Base-by-base conservation (phyloP, 1,140 invertebrate genomes). In the Lethocerus indicus region DNA sequence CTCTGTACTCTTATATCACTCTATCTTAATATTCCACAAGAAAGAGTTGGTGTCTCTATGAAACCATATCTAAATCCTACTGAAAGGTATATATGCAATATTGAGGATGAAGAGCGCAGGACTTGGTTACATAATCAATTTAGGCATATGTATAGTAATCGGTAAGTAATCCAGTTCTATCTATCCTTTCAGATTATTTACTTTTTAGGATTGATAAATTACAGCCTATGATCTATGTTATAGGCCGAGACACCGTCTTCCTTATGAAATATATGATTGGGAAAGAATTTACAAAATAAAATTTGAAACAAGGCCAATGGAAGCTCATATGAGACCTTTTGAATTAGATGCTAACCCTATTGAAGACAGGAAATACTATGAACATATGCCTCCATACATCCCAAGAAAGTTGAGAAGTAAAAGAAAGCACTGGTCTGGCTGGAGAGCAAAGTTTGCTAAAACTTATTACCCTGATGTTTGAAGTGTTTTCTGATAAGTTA, bases 1-100 rank as follows among this genome's bases (percentile, higher is more conserved):
- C 60, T 93, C 6, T 78, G 76, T 61, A 66, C 69, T 54, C 60
- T 95, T 12, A 58, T 93, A 1, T 76, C 78, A 51, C 79, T 84
- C 57, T 86, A 92, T 56, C 58, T 74, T 2, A 83, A 88, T 64
- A 59, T 64, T 16, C 85, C 87, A 1, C 52, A 60, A 45, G 64
- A 74, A 56, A 67, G 77, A 46, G 66, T 71, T 13, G 67, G 71
- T 51, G 62, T 75, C 14, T 68, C 85, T 52, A 66, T 90, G 63
- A 79, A 78, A 56, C 86, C 86, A 1, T 87, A 79, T 64, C 66
- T 92, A 25, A 69, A 65, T 25, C 56, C 69, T 24, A 61, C 71
- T 24, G 71, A 71, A 51, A 70, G 72, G 55, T 50, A 74, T n/a
- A 59, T 77, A 28, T 76, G 77, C 14, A 73, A 86, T 62, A 81